Percentiles rank a stretch among this genome's conserved stretches.
Conservation (phyloP, 1,140 invertebrate species). For the Antheraea pernyi region DNA sequence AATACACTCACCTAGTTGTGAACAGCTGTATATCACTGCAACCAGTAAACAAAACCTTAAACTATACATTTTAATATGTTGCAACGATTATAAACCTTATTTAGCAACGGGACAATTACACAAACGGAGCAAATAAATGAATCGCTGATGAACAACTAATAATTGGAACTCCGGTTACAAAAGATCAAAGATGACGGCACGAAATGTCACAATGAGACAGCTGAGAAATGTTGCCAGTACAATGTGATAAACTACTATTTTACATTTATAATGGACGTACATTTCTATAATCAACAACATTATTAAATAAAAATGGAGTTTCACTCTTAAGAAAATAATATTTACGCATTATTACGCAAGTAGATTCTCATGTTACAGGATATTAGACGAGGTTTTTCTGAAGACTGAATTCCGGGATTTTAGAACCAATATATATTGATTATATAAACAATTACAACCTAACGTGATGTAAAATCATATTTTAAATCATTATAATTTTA, state of each 20-base stretch:
- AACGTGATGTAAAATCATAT: no score
- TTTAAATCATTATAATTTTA: no score
- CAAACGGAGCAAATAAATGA: conserved; percentile 45
- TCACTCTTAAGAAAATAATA: no score
- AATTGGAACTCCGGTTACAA: conserved; percentile 24
- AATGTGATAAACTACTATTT: neutral
- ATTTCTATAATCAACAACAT: no score
- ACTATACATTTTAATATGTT: conserved; percentile 47
- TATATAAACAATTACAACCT: no score
- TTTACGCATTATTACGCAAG: no score
- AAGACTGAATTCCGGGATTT: no score
- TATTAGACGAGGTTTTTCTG: no score
- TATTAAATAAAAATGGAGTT: no score
- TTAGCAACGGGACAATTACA: conserved; percentile 39
- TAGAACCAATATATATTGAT: no score
- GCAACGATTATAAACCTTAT: conserved; percentile 17
- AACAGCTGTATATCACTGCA: conserved; percentile 50
- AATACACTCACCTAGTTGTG: conserved; percentile 51
- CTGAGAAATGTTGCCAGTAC: conserved; percentile 40
- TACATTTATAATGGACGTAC: no score
- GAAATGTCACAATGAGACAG: conserved; percentile 43
- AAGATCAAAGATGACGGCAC: conserved; percentile 21
- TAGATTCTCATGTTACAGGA: no score
- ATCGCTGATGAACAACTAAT: conserved; percentile 19
- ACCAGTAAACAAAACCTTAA: conserved; percentile 52